Percentiles rank a stretch among this genome's conserved stretches.
phyloP scores from a whole-genome alignment of 2,888 invertebrate species.

The Oithona nana region DNA sequence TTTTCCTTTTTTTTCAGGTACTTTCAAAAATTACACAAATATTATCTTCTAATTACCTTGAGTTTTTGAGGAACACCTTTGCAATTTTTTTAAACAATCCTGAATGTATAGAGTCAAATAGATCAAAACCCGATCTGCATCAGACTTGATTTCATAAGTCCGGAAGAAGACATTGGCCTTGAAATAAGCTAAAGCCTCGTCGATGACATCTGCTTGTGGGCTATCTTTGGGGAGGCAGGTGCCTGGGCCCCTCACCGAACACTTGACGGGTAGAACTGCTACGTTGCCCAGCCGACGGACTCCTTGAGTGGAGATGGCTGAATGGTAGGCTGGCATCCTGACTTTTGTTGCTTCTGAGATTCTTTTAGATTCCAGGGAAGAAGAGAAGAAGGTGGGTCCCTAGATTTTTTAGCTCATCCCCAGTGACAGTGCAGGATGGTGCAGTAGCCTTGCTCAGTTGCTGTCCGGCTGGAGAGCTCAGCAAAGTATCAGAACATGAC shows the following conservation, averaged over 20 bases:
- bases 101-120: slow-evolving; percentile 93
- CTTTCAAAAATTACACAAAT: background rate
- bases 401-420: no score
- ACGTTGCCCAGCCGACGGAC: slow-evolving; percentile 67
- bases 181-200: slow-evolving; percentile 90
- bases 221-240: slow-evolving; percentile 36
- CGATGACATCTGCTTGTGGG: slow-evolving; percentile 75
- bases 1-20: no score
- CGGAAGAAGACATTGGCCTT: slow-evolving; percentile 98
- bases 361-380: no score
- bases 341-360: no score
- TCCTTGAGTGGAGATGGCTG: slow-evolving; percentile 52
- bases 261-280: slow-evolving; percentile 73
- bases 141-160: slow-evolving; percentile 77
- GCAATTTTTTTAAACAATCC: slow-evolving; percentile 84
- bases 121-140: slow-evolving; percentile 86
- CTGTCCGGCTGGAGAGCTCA: no score
- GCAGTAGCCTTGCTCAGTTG: no score
- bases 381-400: no score
- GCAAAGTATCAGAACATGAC: no score
- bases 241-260: slow-evolving; percentile 81
- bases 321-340: slow-evolving; percentile 72
- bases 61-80: slow-evolving; percentile 68
- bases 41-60: slow-evolving; percentile 30
- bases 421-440: no score